phyloP scores from a whole-genome alignment of 2,113 vertebrate species.

The Myrmophylax atrothorax region DNA sequence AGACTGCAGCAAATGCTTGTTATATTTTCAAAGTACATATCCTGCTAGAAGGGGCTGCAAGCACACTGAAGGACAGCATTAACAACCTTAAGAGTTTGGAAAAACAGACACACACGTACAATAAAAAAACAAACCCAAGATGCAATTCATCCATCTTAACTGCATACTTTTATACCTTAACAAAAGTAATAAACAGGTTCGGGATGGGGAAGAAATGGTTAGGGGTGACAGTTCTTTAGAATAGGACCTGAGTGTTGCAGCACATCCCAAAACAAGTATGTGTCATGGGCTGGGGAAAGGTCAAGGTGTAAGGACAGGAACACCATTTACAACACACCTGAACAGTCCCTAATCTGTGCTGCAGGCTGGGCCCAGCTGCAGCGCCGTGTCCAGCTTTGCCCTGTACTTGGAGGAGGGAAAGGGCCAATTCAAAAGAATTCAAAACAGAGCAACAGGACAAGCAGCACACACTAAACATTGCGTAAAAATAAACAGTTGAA shows the following conservation, averaged over 20 bases:
- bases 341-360: not conserved
- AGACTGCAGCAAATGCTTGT: not conserved
- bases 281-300: not conserved
- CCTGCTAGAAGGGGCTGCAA: not conserved
- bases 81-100: not conserved
- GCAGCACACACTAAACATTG: not conserved
- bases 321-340: not conserved
- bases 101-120: not conserved
- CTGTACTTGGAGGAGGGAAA: not conserved
- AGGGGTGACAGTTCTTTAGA: not conserved
- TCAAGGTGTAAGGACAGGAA: not conserved
- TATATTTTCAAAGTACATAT: not conserved
- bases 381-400: not conserved
- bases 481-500: not conserved
- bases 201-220: not conserved
- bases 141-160: not conserved
- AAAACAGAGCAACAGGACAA: not conserved
- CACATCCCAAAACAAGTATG: not conserved
- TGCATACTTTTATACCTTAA: not conserved
- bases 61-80: not conserved
- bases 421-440: not conserved
- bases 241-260: not conserved
- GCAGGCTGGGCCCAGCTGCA: not conserved
- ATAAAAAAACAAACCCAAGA: fast-evolving
- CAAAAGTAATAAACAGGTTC: not conserved